Evolutionary conservation across 2,888 invertebrate genomes (phyloP).

Genomic region (Nymphalis polychloros): DNA sequence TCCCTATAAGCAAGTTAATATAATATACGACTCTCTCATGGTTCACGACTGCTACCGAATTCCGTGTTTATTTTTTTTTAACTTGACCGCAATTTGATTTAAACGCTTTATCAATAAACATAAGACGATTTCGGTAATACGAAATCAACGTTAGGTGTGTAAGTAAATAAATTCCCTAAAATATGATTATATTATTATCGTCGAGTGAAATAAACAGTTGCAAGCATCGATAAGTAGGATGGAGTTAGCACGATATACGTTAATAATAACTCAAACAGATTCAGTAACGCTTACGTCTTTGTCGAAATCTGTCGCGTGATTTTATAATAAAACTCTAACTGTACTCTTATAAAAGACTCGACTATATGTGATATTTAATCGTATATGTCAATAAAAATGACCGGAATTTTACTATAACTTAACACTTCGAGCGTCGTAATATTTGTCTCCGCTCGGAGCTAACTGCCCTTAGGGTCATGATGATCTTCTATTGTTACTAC

Average conservation of each 20-base stretch:
- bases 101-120: constrained; percentile 67
- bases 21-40: constrained; percentile 78
- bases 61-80: constrained; percentile 66
- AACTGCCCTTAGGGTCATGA: constrained; percentile 6
- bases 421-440: constrained; percentile 45
- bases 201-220: constrained; percentile 65
- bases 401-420: constrained; percentile 64
- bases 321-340: constrained; percentile 77
- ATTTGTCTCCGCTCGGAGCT: constrained; percentile 25
- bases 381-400: constrained; percentile 62
- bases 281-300: constrained; percentile 50
- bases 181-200: constrained; percentile 17
- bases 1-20: constrained; percentile 24
- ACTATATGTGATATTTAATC: constrained; percentile 48
- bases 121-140: constrained; percentile 48
- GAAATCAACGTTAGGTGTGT: not conserved
- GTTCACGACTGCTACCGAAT: constrained; percentile 75
- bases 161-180: constrained; percentile 41
- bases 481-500: not conserved
- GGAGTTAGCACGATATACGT: constrained; percentile 65
- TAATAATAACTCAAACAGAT: constrained; percentile 68
- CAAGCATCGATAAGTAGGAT: constrained; percentile 67
- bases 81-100: constrained; percentile 70
- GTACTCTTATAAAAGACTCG: constrained; percentile 64
- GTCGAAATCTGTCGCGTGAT: constrained; percentile 70